Base-by-base conservation (phyloP, 2,888 invertebrate genomes). In the Tenthredo mesomela region DNA sequence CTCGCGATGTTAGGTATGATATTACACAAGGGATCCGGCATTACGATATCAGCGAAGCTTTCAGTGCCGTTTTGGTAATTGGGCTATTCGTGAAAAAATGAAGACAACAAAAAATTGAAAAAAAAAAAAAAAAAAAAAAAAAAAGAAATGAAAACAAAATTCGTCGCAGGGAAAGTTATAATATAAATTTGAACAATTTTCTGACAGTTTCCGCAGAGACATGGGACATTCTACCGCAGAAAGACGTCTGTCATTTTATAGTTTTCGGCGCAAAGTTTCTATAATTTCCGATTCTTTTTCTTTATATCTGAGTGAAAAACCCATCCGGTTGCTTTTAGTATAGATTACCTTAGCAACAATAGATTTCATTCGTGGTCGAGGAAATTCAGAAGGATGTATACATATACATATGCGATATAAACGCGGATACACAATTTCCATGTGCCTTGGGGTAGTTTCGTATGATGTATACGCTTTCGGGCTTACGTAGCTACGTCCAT, bases 401-500 rank as follows among this genome's bases (percentile, higher is more conserved):
- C 40, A 73, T 40, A 73, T 73, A 40, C 43, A 73, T 73, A 40
- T 73, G 71, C 4, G 71, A 73, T 77, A 54, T 77, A 54, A 77
- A 50, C 47, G 50, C 9, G 77, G 77, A 47, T 77, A 77, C 77
- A 54, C 54, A 77, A 77, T 77, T 50, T 77, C 77, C 61, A 33
- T 80, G 80, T 37, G 61, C 80, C 50, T 80, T 40, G 58, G 61
- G 80, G 58, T 80, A 61, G 58, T 80, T 80, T 61, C 21, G 40
- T 25, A 80, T 80, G 80, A 80, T 61, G 37, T 80, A 80, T 80
- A 40, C 37, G 21, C 61, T 33, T 50, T 33, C 58, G 80, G 80
- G 78, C 61, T 80, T 80, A 77, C 50, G 50, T 50, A 37, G 61
- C n/a, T n/a, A n/a, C 61, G 58, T 61, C 80, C 58, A 80, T 80